Base-by-base conservation (phyloP, 2,888 invertebrate genomes). In the Agriopis aurantiaria region DNA sequence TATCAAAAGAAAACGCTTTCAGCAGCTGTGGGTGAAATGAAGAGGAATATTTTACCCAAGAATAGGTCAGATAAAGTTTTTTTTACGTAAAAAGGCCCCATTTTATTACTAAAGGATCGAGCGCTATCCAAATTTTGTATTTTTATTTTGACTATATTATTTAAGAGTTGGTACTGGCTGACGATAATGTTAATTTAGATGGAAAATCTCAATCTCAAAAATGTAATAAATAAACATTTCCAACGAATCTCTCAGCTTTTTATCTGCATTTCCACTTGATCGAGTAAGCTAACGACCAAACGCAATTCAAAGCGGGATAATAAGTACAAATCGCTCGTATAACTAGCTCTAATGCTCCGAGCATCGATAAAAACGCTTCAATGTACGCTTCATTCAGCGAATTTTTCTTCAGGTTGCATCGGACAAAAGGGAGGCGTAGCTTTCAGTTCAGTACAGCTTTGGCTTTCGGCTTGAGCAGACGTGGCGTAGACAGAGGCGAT, bases 381-480 rank as follows among this genome's bases (percentile, higher is more conserved):
- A 64, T 73, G 69, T 72, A 72, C 72, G 73, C 74, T 77, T 65
- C 60, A 63, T 59, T 61, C 65, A 64, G 65, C 65, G 59, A 72
- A 66, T 51, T 76, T 73, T 73, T 70, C 73, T 75, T 70, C 72
- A 75, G 75, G 74, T 77, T 77, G 63, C 68, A 64, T 68, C 48
- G 61, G 57, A 57, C 67, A 64, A 73, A 69, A 69, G 63, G 72
- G 62, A 71, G 67, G 62, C 52, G 46, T 60, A 69, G 61, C 69
- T 79, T 87, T 88, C 90, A 91, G 92, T 87, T 88, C 90, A 91
- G 92, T 91, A 80, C 74, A 79, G 89, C 86, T 86, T 87, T 85
- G 87, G 91, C 91, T 75, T 76, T 85, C 80, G 79, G 72, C 87
- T 87, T 85, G 89, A 78, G 81, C 86, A 81, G 85, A 82, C 81